Evolutionary conservation across 2,797 vertebrate species (phyloP).

Genomic region (Sebastes hubbsi): DNA sequence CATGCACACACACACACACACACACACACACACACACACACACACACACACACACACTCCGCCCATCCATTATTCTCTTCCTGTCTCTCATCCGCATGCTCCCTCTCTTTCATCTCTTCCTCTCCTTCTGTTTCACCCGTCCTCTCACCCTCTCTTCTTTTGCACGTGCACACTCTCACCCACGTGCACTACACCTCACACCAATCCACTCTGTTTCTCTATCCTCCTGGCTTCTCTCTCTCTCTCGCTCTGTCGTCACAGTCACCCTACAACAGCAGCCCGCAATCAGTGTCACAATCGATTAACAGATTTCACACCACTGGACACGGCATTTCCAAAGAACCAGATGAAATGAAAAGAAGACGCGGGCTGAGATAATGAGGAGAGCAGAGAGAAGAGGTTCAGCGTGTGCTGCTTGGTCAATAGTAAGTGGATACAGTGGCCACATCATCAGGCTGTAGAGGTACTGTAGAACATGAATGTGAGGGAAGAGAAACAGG

Average conservation of each 20-base stretch:
- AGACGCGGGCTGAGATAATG: slow-evolving; percentile 8
- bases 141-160: slow-evolving; percentile 5
- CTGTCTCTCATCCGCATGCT: slow-evolving; percentile 29
- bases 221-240: not conserved
- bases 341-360: slow-evolving; percentile 46
- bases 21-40: not conserved
- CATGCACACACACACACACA: not conserved
- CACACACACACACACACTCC: not conserved
- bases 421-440: slow-evolving; percentile 7
- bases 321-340: slow-evolving; percentile 48
- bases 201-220: slow-evolving; percentile 8
- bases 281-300: slow-evolving; percentile 56
- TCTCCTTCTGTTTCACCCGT: slow-evolving; percentile 11
- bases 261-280: slow-evolving; percentile 9
- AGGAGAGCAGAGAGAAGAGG: slow-evolving; percentile 11
- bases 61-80: slow-evolving; percentile 28
- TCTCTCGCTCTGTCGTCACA: not conserved
- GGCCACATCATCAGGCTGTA: not conserved
- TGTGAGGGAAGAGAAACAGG: not conserved
- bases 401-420: not conserved
- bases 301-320: slow-evolving; percentile 58
- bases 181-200: slow-evolving; percentile 32
- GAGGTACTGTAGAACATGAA: not conserved
- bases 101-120: slow-evolving; percentile 34
- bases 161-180: slow-evolving; percentile 22